Evolutionary conservation across 1,140 invertebrate genomes (phyloP).

Genomic region (Leptinotarsa undecemlineata): DNA sequence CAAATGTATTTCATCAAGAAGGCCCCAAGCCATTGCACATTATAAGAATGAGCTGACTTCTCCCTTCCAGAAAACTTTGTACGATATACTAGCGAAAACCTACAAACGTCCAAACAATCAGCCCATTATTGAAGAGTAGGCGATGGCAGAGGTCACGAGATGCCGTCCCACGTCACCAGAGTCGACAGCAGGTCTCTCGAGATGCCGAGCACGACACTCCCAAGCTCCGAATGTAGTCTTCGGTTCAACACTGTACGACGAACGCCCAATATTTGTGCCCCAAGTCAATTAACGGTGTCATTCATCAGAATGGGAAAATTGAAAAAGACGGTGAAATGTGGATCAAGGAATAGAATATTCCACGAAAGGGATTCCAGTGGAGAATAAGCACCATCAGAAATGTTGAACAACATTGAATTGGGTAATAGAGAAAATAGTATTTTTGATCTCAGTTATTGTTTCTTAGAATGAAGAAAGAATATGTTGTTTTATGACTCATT

Average conservation of each 20-base stretch:
- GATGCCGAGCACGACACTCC: constrained; percentile 33
- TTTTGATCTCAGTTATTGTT: too few species aligned
- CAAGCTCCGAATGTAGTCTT: not conserved
- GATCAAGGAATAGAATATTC: not conserved
- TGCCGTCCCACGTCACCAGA: constrained; percentile 33
- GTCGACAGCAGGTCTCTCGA: constrained; percentile 33
- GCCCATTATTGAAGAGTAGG: constrained; percentile 12
- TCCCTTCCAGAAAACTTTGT: not conserved
- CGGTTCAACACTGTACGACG: not conserved
- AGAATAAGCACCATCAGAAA: too few species aligned
- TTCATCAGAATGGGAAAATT: constrained; percentile 17
- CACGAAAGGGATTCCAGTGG: too few species aligned
- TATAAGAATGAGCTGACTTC: too few species aligned
- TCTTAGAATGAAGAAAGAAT: too few species aligned
- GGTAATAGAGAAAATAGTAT: too few species aligned
- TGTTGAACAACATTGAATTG: too few species aligned
- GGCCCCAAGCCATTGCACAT: too few species aligned
- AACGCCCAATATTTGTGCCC: constrained; percentile 19
- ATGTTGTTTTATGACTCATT: too few species aligned
- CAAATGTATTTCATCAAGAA: too few species aligned
- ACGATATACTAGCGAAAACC: constrained; percentile 9
- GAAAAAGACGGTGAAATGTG: constrained; percentile 17
- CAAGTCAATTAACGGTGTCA: constrained; percentile 24
- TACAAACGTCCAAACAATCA: constrained; percentile 21
- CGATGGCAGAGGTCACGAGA: constrained; percentile 18